Evolutionary conservation across 2,113 vertebrate genomes (phyloP).

Genomic region (Empidonax traillii): DNA sequence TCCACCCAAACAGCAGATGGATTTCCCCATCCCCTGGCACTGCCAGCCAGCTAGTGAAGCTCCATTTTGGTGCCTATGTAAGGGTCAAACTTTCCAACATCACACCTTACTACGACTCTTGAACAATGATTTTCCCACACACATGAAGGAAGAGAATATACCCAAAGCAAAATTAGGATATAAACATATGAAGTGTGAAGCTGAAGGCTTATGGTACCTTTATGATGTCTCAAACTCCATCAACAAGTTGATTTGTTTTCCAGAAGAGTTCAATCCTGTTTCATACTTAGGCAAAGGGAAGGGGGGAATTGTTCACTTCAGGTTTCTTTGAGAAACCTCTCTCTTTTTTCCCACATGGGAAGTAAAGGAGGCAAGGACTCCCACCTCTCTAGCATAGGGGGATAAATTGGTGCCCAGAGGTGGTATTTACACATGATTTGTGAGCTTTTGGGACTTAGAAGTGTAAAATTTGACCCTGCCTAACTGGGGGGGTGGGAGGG

Average conservation of each 20-base stretch:
- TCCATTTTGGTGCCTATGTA: background rate
- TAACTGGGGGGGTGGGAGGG: background rate
- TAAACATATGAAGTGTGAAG: background rate
- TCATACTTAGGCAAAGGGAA: background rate
- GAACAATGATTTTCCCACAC: background rate
- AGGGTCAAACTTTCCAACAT: background rate
- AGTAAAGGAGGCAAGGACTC: background rate
- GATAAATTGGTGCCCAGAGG: background rate
- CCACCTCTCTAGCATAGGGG: background rate
- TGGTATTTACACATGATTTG: background rate
- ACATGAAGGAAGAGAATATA: background rate
- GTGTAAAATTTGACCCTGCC: background rate
- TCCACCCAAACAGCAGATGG: background rate
- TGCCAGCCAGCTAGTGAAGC: background rate
- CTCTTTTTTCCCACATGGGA: background rate
- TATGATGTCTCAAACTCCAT: background rate
- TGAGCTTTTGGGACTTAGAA: background rate
- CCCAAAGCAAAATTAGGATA: background rate
- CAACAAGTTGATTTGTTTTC: background rate
- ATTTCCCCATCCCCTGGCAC: background rate
- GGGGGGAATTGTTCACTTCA: background rate
- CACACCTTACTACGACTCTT: fast-evolving
- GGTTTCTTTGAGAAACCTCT: background rate
- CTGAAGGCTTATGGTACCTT: background rate
- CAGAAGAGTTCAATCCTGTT: background rate